These are phyloP conservation scores for Bombus turneri DNA, from an alignment of 1,140 invertebrate genomes.

Conservation along the genomic window DNA sequence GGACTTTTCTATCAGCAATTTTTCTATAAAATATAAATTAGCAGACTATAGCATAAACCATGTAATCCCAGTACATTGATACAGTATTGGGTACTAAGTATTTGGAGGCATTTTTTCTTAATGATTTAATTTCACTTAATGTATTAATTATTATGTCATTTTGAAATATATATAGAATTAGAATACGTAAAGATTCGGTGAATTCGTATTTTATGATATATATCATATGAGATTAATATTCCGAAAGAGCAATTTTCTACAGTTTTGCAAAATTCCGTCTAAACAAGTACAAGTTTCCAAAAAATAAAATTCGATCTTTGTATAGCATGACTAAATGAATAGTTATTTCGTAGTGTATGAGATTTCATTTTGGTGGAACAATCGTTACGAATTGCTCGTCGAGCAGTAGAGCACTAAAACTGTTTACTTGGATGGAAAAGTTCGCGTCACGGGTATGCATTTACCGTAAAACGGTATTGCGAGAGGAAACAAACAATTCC, in stretches of 20 bases:
- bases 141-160: too few relatives aligned
- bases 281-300: not conserved
- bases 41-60: too few relatives aligned
- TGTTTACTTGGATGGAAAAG: slow-evolving; percentile 30
- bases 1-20: too few relatives aligned
- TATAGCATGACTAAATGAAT: not conserved
- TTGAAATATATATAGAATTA: too few relatives aligned
- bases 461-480: slow-evolving; percentile 12
- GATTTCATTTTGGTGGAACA: not conserved
- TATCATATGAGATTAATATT: too few relatives aligned
- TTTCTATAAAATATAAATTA: too few relatives aligned
- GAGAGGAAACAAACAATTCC: slow-evolving; percentile 14
- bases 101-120: too few relatives aligned
- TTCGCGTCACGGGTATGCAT: slow-evolving; percentile 25
- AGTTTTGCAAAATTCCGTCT: not conserved
- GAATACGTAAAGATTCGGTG: too few relatives aligned
- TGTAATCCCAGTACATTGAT: too few relatives aligned
- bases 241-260: not conserved
- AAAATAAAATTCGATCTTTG: not conserved
- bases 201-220: too few relatives aligned
- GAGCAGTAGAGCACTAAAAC: not conserved
- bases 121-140: too few relatives aligned
- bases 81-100: too few relatives aligned
- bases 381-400: not conserved
- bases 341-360: not conserved